These are phyloP conservation scores for Semaprochilodus insignis DNA, from an alignment of 2,797 vertebrate genomes.

Conservation along the genomic window DNA sequence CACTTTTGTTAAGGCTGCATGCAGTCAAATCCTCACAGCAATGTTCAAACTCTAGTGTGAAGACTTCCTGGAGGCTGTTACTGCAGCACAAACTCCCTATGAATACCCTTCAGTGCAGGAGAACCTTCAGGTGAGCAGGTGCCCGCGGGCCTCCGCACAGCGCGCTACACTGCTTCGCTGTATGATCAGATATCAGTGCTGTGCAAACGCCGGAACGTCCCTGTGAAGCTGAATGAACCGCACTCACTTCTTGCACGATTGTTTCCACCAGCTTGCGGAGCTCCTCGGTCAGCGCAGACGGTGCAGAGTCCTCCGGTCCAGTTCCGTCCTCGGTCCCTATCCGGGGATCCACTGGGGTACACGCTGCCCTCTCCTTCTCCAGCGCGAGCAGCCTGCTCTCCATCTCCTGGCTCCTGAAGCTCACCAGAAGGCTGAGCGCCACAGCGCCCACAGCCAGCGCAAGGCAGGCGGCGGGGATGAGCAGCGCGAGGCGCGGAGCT, in stretches of 20 bases:
- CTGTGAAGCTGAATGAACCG: conserved; percentile 18
- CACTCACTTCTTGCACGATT: conserved; percentile 84
- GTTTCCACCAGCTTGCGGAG: conserved; percentile 80
- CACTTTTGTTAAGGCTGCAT: no score
- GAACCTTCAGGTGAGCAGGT: no score
- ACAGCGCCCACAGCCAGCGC: conserved; percentile 86
- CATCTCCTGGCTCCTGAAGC: conserved; percentile 83
- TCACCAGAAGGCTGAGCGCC: conserved; percentile 85
- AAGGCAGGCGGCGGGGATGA: conserved; percentile 72
- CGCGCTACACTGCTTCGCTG: neutral
- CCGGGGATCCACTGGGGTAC: conserved; percentile 62
- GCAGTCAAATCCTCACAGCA: no score
- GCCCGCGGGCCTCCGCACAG: no score
- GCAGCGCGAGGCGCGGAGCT: conserved; percentile 65
- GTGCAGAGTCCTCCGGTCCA: neutral
- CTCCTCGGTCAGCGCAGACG: conserved; percentile 53
- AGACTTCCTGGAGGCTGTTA: no score
- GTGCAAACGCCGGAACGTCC: no score
- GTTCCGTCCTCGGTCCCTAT: neutral
- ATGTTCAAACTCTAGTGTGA: no score
- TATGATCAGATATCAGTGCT: neutral
- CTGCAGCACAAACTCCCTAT: no score
- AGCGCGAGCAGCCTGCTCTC: conserved; percentile 83
- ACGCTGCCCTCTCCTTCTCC: conserved; percentile 76
- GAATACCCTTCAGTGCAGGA: no score